Base-by-base conservation (phyloP, 2,113 vertebrate species). In the Colistium nudipinnis region DNA sequence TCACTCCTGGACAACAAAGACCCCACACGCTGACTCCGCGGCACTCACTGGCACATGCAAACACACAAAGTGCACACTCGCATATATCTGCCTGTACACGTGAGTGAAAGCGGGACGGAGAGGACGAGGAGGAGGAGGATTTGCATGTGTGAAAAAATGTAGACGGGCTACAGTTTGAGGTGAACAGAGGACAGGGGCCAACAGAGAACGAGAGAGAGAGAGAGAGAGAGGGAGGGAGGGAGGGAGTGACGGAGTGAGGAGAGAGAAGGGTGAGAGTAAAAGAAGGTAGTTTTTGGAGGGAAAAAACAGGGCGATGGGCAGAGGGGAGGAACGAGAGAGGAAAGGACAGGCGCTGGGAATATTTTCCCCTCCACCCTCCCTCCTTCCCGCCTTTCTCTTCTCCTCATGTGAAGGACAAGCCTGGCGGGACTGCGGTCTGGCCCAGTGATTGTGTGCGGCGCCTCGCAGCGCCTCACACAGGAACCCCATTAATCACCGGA, bases 401-500 rank as follows among this genome's bases (percentile, higher is more conserved):
- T 82, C 85, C 55, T 82, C 82, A 70, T 91, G 88, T 91, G 90
- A 92, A 92, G 90, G 90, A 93, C 89, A 85, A 89, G 89, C 81
- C 91, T 88, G 88, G 86, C 79, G 81, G 88, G 89, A 84, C 85
- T 85, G 78, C 77, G 76, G 89, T 88, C 87, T 88, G 82, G 88
- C 88, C 82, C 87, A 62, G 81, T 74, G 87, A 90, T 90, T 91
- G 91, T 93, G 86, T 86, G 86, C 81, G 83, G 88, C 83, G 90
- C 90, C 90, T 89, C 27, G 80, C 64, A 67, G 86, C 66, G 88
- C 87, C 88, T 90, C 88, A 84, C 86, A 90, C 85, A 89, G 89
- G 89, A 89, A 86, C 82, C 77, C 87, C 91, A 93, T 93, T 93
- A 93, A 93, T 93, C 90, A 92, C 88, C 82, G 70, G 82, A 88